Evolutionary conservation across 1,140 invertebrate species (phyloP).

Genomic region (Propsilocerus akamusi): DNA sequence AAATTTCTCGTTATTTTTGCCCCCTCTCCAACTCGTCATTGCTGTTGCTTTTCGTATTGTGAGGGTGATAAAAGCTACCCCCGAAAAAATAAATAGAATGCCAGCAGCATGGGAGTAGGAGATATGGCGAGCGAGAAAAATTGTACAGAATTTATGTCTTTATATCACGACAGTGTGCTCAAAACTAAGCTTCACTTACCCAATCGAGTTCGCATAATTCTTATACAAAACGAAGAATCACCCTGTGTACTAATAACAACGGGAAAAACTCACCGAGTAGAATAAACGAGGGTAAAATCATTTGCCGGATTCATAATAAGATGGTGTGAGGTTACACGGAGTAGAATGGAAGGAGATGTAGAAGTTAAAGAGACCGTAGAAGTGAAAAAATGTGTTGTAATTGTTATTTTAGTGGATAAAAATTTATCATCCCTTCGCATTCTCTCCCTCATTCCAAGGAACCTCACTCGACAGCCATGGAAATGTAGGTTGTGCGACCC

Average conservation of each 20-base stretch:
- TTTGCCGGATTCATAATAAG: background rate
- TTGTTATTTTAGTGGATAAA: background rate
- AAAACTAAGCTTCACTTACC: background rate
- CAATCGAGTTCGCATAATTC: too few relatives aligned
- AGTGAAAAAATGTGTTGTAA: background rate
- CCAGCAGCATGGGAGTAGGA: background rate
- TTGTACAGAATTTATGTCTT: constrained; percentile 2
- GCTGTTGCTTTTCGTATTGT: background rate
- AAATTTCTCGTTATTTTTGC: background rate
- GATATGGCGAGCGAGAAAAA: background rate
- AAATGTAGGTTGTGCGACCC: too few relatives aligned
- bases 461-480: too few relatives aligned
- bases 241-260: background rate
- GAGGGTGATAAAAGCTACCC: background rate
- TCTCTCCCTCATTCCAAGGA: background rate
- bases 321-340: background rate
- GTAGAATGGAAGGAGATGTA: too few relatives aligned
- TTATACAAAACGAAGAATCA: background rate
- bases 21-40: background rate
- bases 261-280: too few relatives aligned
- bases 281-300: constrained; percentile 4
- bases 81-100: constrained; percentile 1
- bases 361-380: background rate
- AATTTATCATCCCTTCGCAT: background rate
- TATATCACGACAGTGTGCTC: constrained; percentile 1